A percentile compares a stretch with the other conserved stretches of the same genome.
These are phyloP conservation scores for Nemopilema nomurai DNA, from an alignment of 30 jellyfish, hydroid and myxozoan genomes.

Conservation along the genomic window DNA sequence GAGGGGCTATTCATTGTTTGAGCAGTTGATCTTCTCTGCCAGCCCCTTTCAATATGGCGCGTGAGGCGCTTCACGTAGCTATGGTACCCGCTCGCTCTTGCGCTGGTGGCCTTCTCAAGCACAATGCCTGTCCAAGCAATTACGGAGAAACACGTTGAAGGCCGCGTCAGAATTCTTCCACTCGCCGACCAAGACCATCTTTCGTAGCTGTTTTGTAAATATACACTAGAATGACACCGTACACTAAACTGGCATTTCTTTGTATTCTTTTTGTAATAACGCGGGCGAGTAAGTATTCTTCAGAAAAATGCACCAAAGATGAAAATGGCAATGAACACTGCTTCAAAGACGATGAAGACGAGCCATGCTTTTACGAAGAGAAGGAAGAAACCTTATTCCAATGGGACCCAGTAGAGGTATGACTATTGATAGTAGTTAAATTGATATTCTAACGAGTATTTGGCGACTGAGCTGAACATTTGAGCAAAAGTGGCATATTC, in stretches of 20 bases:
- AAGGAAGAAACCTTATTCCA: constrained; percentile 63
- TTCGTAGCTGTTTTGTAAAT: not conserved
- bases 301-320: constrained; percentile 60
- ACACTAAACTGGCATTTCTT: not conserved
- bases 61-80: not conserved
- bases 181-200: not conserved
- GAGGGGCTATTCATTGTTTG: too few species aligned
- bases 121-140: not conserved
- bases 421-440: not conserved
- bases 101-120: not conserved
- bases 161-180: not conserved
- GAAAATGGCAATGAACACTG: constrained; percentile 81
- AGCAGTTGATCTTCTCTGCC: not conserved
- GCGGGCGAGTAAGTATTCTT: constrained; percentile 21
- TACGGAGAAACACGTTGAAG: not conserved
- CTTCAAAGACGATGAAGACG: constrained; percentile 71
- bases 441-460: too few species aligned
- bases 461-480: too few species aligned
- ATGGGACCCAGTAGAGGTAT: constrained; percentile 97
- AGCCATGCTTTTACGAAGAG: constrained; percentile 67
- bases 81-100: not conserved
- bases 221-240: not conserved
- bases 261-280: not conserved
- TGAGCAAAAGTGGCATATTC: too few species aligned
- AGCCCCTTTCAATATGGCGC: not conserved